Evolutionary conservation across 2,888 invertebrate species (phyloP).

Genomic region (Polymixis lichenea): DNA sequence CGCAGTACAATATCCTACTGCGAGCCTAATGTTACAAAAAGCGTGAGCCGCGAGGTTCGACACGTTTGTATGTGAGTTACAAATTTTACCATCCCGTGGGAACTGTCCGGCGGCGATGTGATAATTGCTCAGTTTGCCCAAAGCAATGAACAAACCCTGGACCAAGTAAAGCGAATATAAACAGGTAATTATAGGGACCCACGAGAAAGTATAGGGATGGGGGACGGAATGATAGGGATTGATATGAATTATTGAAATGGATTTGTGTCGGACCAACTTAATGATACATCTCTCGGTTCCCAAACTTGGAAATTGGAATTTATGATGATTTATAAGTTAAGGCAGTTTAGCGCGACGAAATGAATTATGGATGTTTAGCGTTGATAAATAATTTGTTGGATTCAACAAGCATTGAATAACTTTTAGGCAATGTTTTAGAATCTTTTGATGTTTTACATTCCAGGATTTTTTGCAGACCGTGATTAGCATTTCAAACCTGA

Average conservation of each 20-base stretch:
- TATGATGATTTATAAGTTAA: slow-evolving; percentile 70
- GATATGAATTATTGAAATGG: slow-evolving; percentile 81
- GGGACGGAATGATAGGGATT: slow-evolving; percentile 68
- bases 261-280: slow-evolving; percentile 74
- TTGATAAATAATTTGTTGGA: slow-evolving; percentile 62
- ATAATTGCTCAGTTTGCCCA: slow-evolving; percentile 88
- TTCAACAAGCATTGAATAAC: slow-evolving; percentile 44
- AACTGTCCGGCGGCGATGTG: slow-evolving; percentile 84
- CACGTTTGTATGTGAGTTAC: slow-evolving; percentile 78
- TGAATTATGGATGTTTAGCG: slow-evolving; percentile 59
- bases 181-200: slow-evolving; percentile 83
- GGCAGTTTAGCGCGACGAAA: slow-evolving; percentile 58
- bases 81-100: slow-evolving; percentile 88
- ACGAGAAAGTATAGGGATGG: slow-evolving; percentile 77
- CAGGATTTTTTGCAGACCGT: slow-evolving; percentile 13
- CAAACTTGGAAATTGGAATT: slow-evolving; percentile 69
- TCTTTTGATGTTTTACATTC: slow-evolving; percentile 40
- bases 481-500: slow-evolving; percentile 30
- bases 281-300: slow-evolving; percentile 75
- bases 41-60: slow-evolving; percentile 69
- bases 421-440: slow-evolving; percentile 44
- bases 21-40: slow-evolving; percentile 83
- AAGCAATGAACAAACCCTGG: slow-evolving; percentile 82
- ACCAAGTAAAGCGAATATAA: slow-evolving; percentile 76
- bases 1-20: slow-evolving; percentile 73